Evolutionary conservation across 2,113 vertebrate species (phyloP).

Genomic region (Cichladusa arquata): DNA sequence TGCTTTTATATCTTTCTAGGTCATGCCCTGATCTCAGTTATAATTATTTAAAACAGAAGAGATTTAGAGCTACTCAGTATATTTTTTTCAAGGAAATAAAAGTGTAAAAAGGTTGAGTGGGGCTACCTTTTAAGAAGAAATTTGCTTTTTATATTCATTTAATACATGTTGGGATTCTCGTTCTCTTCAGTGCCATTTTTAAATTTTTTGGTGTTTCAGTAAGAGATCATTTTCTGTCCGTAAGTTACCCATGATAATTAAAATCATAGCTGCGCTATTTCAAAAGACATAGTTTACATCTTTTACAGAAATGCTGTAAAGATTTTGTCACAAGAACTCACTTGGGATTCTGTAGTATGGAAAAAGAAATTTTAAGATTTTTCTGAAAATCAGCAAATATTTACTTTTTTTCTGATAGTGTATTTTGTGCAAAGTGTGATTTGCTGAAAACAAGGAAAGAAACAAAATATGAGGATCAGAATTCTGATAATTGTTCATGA

Average conservation of each 20-base stretch:
- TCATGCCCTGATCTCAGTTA: not conserved
- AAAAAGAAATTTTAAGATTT: not conserved
- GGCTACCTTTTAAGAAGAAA: not conserved
- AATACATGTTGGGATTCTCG: not conserved
- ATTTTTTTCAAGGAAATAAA: not conserved
- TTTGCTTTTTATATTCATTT: not conserved
- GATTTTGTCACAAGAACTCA: not conserved
- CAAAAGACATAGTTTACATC: not conserved
- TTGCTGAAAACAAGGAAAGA: not conserved
- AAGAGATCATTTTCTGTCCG: not conserved
- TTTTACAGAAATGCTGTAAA: not conserved
- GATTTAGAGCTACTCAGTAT: not conserved
- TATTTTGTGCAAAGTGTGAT: not conserved
- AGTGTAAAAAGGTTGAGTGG: not conserved
- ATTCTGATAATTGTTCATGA: not conserved
- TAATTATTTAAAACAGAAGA: not conserved
- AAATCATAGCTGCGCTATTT: not conserved
- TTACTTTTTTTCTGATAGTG: not conserved
- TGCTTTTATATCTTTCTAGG: not conserved
- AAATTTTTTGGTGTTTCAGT: not conserved
- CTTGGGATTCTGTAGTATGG: not conserved
- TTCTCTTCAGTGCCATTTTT: not conserved
- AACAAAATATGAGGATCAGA: not conserved
- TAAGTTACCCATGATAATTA: not conserved
- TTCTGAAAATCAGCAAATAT: not conserved